A percentile compares a stretch with the other conserved stretches of the same genome.
phyloP scores from a whole-genome alignment of 2,797 vertebrate species.

The Sorex maritimensis region DNA sequence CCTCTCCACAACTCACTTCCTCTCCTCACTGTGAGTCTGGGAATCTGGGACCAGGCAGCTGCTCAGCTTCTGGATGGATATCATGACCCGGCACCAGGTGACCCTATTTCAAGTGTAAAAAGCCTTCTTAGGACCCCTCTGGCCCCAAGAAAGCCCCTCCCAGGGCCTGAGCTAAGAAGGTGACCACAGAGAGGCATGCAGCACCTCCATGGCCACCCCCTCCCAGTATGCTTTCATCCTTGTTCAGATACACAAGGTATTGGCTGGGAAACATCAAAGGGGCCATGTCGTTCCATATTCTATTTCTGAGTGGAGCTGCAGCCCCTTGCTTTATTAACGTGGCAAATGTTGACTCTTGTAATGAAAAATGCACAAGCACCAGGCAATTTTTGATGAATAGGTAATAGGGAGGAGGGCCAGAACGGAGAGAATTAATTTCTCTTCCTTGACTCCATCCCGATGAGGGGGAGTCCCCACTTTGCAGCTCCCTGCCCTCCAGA shows the following conservation, averaged over 20 bases:
- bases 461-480: neutral
- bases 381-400: constrained; percentile 92
- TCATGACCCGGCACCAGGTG: neutral
- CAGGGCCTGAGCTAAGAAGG: no score
- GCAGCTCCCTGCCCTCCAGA: neutral
- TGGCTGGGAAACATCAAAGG: constrained; percentile 92
- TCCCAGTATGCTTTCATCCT: constrained; percentile 90
- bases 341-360: constrained; percentile 92
- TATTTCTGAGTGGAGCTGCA: constrained; percentile 90
- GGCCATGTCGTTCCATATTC: constrained; percentile 91
- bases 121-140: neutral
- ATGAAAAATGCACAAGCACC: constrained; percentile 93
- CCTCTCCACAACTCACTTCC: no score
- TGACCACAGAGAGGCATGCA: neutral
- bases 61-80: neutral
- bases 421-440: constrained; percentile 86
- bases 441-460: constrained; percentile 60
- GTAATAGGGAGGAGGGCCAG: constrained; percentile 88
- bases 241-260: constrained; percentile 93
- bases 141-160: accelerated
- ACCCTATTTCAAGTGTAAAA: neutral
- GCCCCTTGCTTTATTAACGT: constrained; percentile 92
- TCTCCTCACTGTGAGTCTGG: no score
- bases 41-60: accelerated
- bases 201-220: constrained; percentile 83